These are phyloP conservation scores for Phrynocephalus vlangalii DNA, from an alignment of 2,797 vertebrate species.

Conservation along the genomic window DNA sequence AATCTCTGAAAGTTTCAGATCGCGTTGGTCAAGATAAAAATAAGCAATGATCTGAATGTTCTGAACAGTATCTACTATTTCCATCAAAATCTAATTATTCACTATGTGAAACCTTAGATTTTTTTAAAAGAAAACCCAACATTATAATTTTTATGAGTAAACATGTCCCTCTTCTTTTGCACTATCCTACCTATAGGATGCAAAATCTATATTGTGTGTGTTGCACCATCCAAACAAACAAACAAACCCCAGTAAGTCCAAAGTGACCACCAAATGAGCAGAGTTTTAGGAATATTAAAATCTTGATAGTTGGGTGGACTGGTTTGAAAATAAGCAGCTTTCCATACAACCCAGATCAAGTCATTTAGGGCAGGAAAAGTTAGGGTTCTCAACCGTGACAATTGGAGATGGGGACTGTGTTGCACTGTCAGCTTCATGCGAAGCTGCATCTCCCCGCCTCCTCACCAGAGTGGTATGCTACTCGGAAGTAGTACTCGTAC, in stretches of 20 bases:
- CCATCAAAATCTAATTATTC: conserved; percentile 19
- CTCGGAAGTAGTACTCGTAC: no score
- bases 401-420: background rate
- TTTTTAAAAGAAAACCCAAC: background rate
- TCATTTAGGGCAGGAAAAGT: background rate
- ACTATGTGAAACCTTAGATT: conserved; percentile 37
- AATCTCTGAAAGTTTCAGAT: no score
- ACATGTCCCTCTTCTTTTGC: no score
- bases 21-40: no score
- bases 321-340: background rate
- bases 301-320: background rate
- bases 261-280: background rate
- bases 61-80: background rate
- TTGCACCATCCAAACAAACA: background rate
- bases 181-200: background rate
- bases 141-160: conserved; percentile 36
- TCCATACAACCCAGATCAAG: background rate
- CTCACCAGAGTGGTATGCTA: no score
- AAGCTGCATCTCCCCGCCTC: no score
- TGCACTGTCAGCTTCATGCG: background rate
- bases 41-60: background rate
- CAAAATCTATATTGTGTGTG: background rate
- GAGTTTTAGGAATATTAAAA: background rate
- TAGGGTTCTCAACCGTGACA: background rate
- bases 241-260: background rate